Evolutionary conservation across 1,140 invertebrate species (phyloP).

Genomic region (Drosophila teissieri): DNA sequence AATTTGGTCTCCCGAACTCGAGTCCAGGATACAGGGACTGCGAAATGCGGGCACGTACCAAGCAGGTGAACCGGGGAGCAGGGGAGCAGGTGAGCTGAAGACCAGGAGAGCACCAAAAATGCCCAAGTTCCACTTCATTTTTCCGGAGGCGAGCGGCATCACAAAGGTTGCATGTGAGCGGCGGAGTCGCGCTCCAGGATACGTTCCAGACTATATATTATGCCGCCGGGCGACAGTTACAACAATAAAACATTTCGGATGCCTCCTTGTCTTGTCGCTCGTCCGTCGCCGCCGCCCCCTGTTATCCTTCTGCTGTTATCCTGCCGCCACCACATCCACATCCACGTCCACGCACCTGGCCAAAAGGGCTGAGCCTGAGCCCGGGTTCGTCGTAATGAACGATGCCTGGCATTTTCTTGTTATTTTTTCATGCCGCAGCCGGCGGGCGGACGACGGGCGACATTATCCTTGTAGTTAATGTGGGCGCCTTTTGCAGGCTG

Average conservation of each 20-base stretch:
- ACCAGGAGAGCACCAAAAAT: constrained; percentile 49
- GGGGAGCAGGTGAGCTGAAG: not conserved
- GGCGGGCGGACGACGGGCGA: constrained; percentile 37
- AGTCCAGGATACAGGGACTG: constrained; percentile 34
- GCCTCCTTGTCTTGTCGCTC: constrained; percentile 65
- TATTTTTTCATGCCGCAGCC: constrained; percentile 66
- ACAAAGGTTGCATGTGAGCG: constrained; percentile 76
- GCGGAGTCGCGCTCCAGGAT: constrained; percentile 51
- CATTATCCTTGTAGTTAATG: constrained; percentile 80
- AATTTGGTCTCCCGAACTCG: constrained; percentile 61
- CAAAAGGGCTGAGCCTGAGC: constrained; percentile 37
- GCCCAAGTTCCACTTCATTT: constrained; percentile 27
- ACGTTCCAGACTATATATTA: constrained; percentile 77
- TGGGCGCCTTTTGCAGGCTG: constrained; percentile 49
- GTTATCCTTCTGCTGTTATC: constrained; percentile 3
- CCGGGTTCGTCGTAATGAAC: constrained; percentile 63
- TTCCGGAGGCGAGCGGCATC: constrained; percentile 2
- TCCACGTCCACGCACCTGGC: constrained; percentile 38
- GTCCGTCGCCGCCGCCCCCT: constrained; percentile 26
- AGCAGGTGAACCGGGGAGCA: no score
- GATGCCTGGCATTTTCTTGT: constrained; percentile 79
- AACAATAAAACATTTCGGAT: constrained; percentile 82
- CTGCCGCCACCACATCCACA: not conserved
- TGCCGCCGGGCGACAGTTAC: constrained; percentile 74
- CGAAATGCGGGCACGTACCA: constrained; percentile 62